Evolutionary conservation across 2,113 vertebrate genomes (phyloP), one percentile per base, ranked within the genome.

Genomic region (Pluvianellus socialis): DNA sequence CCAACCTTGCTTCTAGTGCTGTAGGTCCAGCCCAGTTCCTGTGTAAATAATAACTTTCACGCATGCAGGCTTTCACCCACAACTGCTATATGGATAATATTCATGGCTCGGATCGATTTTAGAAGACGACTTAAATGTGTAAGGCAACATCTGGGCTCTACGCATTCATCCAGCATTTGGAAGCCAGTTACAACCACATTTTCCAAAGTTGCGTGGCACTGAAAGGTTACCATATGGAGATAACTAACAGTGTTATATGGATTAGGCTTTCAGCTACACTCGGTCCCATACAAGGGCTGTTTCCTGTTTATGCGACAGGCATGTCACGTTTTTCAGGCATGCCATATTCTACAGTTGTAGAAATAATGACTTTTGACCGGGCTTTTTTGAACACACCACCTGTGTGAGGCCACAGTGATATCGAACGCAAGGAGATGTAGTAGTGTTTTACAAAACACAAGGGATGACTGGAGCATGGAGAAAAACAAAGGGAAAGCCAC

Each of bases 231-330:
- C 80, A 89, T 9, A 82, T 68, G 93, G 80, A 87, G 52, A 81
- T 63, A 56, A 59, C 88, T 90, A 89, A 80, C 79, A 9, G 21
- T 23, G 28, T 59, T 70, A 86, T 50, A 80, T 92, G 86, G 86
- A 56, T 81, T 38, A 91, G 65, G 73, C 70, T 94, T 86, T 89
- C 79, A 80, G 88, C 80, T 70, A 62, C 10, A 1, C 63, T 74
- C 42, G 23, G 59, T 62, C 67, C 74, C 67, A 49, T 55, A 49
- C 14, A 62, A 86, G 65, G 62, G 47, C 35, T 2, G 2, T 71
- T 96, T 96, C 93, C 93, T 91, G 72, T 94, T 94, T 87, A 56
- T 7, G 35, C 38, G 65, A 74, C 27, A 71, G 56, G 33, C 47
- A 63, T 6, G 23, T 38, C 86, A 50, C 63, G 40, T 86, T 86